Base-by-base conservation (phyloP, 1,140 invertebrate genomes). In the Drosophila obscura region DNA sequence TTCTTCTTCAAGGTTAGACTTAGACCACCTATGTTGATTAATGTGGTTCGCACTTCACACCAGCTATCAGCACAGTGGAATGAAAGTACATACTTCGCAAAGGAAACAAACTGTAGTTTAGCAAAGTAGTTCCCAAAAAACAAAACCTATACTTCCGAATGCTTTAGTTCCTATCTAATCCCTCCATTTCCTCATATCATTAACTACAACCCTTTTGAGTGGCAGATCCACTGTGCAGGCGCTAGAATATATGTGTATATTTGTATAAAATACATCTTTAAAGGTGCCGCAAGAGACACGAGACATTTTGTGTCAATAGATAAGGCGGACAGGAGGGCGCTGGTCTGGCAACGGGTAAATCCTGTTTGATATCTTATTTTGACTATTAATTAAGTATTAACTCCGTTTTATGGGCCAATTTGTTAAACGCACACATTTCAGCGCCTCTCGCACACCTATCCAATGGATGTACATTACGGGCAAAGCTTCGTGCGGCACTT, bases 361-460 rank as follows among this genome's bases (percentile, higher is more conserved):
- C 80, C 80, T 73, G 76, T 84, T 84, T 52, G 52, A 67, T 71
- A 73, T 79, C 63, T 83, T 19, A 72, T 52, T 62, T 49, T 2
- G 50, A 43, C 63, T 52, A 82, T 73, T 63, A 68, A 80, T 66
- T 65, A 67, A 51, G 41, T 73, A 73, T 77, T 83, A 88, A 63
- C 72, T 88, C 76, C 79, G 58, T 82, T 71, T 87, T 82, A 79
- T 82, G 67, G 71, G 6, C 75, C 83, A 87, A 87, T 87, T 87
- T 87, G 83, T 83, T 88, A 73, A 88, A 68, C 79, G 60, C 80
- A 69, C 64, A 73, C 67, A 79, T 88, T 87, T 87, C 65, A 79
- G 64, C 76, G 60, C 75, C 74, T 78, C 72, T 52, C 26, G 16
- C 44, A 22, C 50, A 50, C 39, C 46, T 59, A 35, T 41, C 7